phyloP scores from a whole-genome alignment of 2,888 invertebrate species.

The Dascillus cervinus region DNA sequence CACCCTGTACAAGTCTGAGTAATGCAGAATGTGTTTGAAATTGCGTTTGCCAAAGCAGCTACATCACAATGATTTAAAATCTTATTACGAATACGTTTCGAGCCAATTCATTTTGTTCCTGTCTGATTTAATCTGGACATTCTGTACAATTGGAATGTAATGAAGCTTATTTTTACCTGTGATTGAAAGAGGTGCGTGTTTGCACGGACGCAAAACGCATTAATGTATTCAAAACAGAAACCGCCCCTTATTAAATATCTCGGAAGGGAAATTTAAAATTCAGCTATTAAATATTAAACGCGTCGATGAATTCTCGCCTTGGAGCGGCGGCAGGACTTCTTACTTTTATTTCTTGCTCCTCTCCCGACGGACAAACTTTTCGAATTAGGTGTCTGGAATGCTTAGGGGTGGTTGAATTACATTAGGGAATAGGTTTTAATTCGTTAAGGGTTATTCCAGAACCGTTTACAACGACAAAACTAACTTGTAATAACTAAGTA shows the following conservation, averaged over 20 bases:
- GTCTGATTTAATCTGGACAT: constrained; percentile 8
- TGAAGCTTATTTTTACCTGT: too few species aligned
- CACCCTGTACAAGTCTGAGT: too few species aligned
- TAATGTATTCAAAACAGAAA: too few species aligned
- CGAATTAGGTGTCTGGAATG: constrained; percentile 17
- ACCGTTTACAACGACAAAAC: constrained; percentile 9
- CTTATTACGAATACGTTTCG: constrained; percentile 6
- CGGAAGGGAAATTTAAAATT: background rate
- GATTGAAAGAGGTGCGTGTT: too few species aligned
- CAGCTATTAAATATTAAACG: constrained; percentile 7
- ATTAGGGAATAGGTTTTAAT: constrained; percentile 14
- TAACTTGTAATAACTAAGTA: constrained; percentile 1
- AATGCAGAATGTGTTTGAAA: too few species aligned
- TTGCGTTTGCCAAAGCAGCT: too few species aligned
- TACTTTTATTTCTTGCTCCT: constrained; percentile 12
- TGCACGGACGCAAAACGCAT: too few species aligned
- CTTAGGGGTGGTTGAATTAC: constrained; percentile 13
- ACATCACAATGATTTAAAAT: too few species aligned
- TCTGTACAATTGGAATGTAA: too few species aligned
- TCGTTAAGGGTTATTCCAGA: constrained; percentile 12
- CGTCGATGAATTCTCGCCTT: constrained; percentile 9
- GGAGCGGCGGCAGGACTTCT: constrained; percentile 4
- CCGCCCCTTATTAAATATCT: constrained; percentile 5
- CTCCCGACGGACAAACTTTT: constrained; percentile 10
- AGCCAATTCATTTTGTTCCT: constrained; percentile 7